Evolutionary conservation across 2,113 vertebrate species (phyloP).

Genomic region (Tenrec ecaudatus): DNA sequence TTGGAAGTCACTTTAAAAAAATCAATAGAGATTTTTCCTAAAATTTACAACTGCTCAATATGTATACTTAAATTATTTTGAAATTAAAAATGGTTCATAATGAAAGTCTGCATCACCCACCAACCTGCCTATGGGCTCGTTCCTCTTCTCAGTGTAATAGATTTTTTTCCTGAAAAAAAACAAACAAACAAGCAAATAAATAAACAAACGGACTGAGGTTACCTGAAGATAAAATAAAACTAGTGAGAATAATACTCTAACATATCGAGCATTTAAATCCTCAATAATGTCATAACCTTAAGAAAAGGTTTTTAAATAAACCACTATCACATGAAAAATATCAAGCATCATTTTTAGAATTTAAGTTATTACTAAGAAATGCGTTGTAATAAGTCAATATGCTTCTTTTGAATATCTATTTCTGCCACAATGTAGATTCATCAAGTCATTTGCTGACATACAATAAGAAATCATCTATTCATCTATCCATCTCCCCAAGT

Average conservation of each 20-base stretch:
- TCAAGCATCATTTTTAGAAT: neutral
- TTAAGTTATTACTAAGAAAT: neutral
- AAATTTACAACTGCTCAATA: constrained; percentile 85
- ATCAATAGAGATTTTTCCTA: constrained; percentile 31
- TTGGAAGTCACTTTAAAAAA: constrained; percentile 23
- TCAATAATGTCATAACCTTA: constrained; percentile 39
- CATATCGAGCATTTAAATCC: constrained; percentile 34
- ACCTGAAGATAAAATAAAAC: constrained; percentile 52
- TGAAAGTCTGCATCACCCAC: constrained; percentile 85
- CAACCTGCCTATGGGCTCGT: constrained; percentile 96
- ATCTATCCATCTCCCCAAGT: neutral
- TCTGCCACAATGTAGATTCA: neutral
- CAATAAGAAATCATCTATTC: neutral
- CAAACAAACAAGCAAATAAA: constrained; percentile 82
- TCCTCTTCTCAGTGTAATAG: constrained; percentile 97
- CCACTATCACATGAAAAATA: neutral
- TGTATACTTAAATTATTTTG: constrained; percentile 50
- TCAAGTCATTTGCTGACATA: neutral
- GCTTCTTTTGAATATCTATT: neutral
- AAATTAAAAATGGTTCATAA: constrained; percentile 79
- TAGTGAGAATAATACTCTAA: neutral
- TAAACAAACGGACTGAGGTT: constrained; percentile 79
- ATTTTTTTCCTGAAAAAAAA: constrained; percentile 95
- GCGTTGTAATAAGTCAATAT: neutral
- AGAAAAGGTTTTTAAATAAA: constrained; percentile 32